These are phyloP conservation scores for Chaetoderma sp. DNA, from an alignment of 2,888 invertebrate species.

Conservation along the genomic window DNA sequence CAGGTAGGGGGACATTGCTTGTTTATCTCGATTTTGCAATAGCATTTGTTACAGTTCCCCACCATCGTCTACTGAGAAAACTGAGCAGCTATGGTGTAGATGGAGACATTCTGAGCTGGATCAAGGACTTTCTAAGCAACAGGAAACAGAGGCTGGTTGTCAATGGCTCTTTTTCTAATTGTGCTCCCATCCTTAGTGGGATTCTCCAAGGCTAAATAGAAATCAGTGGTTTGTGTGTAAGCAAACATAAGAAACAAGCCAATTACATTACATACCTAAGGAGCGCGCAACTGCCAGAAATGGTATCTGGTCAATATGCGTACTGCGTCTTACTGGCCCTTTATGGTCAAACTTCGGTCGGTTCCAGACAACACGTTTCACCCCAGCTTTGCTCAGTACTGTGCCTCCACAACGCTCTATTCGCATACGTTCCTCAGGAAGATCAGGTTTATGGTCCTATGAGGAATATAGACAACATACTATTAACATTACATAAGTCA, in stretches of 20 bases:
- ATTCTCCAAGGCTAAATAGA: too few species aligned
- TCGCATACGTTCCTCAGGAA: conserved; percentile 82
- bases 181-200: too few species aligned
- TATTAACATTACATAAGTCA: neutral
- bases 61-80: too few species aligned
- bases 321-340: conserved; percentile 90
- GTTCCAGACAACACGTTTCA: conserved; percentile 97
- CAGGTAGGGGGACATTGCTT: too few species aligned
- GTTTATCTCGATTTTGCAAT: too few species aligned
- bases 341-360: conserved; percentile 78
- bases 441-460: conserved; percentile 95
- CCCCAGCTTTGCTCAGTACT: conserved; percentile 82
- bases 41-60: too few species aligned
- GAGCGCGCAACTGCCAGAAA: conserved; percentile 92
- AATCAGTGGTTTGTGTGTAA: too few species aligned
- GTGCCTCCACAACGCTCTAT: conserved; percentile 76
- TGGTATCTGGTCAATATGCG: conserved; percentile 75
- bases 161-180: too few species aligned
- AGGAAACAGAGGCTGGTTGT: too few species aligned
- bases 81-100: too few species aligned
- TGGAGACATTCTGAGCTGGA: too few species aligned
- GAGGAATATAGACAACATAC: conserved; percentile 16
- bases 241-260: neutral
- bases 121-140: too few species aligned
- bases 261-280: conserved; percentile 74